Percentiles rank a stretch among this genome's conserved stretches.
These are phyloP conservation scores for Oceanites oceanicus DNA, from an alignment of 2,113 vertebrate genomes.

Conservation along the genomic window DNA sequence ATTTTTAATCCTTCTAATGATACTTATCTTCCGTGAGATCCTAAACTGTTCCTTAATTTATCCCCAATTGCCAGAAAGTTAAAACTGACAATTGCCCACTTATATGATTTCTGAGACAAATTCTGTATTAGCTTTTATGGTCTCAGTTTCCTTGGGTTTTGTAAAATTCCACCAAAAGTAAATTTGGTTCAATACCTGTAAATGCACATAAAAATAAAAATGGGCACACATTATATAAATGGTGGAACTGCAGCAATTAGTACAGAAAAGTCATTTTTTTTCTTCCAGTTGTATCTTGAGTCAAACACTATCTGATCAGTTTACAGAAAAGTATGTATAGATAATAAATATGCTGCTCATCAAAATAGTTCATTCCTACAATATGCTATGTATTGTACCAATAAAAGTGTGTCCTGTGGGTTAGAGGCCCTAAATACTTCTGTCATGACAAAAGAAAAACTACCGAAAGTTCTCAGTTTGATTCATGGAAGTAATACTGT, in stretches of 20 bases:
- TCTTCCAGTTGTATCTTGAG: neutral
- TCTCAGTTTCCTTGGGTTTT: neutral
- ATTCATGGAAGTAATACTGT: neutral
- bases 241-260: neutral
- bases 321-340: neutral
- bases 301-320: neutral
- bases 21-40: neutral
- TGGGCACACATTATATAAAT: too few relatives aligned
- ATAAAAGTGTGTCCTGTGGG: neutral
- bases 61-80: neutral
- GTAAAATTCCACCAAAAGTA: neutral
- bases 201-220: neutral
- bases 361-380: neutral
- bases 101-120: neutral
- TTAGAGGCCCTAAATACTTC: neutral
- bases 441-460: neutral
- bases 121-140: neutral
- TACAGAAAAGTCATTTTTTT: neutral
- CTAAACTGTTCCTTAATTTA: neutral
- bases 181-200: neutral
- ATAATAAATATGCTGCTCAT: neutral
- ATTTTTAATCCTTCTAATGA: neutral
- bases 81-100: neutral
- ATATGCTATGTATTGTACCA: neutral
- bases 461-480: neutral